Conservation (phyloP, 2,888 invertebrate species). For the Aricia artaxerxes region DNA sequence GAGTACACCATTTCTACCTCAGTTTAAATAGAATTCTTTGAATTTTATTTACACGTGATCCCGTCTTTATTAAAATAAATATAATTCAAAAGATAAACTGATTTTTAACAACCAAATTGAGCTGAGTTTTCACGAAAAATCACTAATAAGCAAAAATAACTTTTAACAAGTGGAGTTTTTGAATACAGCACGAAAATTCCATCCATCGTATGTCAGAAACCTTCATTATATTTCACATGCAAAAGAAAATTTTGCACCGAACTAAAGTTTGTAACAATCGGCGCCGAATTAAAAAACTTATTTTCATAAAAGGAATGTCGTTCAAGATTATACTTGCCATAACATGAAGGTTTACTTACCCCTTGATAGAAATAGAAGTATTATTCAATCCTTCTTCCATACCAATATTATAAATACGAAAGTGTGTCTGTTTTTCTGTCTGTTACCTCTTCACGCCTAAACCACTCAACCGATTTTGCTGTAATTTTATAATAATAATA, state of each 20-base stretch:
- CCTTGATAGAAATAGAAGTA: background rate
- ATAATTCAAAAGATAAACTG: background rate
- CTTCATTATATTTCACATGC: conserved; percentile 19
- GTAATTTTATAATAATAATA: no score
- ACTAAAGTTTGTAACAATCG: conserved; percentile 6
- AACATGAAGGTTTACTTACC: background rate
- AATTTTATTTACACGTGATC: background rate
- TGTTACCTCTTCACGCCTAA: no score
- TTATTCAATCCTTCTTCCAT: no score
- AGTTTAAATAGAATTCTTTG: no score
- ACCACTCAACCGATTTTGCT: no score
- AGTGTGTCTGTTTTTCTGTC: no score
- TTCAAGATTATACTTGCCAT: background rate
- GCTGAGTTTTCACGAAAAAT: conserved; percentile 22
- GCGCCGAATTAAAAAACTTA: conserved; percentile 14
- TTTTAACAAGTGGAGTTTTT: conserved; percentile 28
- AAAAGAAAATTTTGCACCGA: conserved; percentile 22
- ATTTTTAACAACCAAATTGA: conserved; percentile 18
- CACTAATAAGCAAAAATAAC: conserved; percentile 24
- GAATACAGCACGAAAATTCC: conserved; percentile 16
- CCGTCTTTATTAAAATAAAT: background rate
- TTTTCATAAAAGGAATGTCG: conserved; percentile 4
- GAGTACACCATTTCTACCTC: no score
- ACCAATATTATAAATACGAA: no score
- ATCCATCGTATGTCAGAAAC: conserved; percentile 22